Base-by-base conservation (phyloP, 2,888 invertebrate genomes). In the Caenorhabditis imperialis region DNA sequence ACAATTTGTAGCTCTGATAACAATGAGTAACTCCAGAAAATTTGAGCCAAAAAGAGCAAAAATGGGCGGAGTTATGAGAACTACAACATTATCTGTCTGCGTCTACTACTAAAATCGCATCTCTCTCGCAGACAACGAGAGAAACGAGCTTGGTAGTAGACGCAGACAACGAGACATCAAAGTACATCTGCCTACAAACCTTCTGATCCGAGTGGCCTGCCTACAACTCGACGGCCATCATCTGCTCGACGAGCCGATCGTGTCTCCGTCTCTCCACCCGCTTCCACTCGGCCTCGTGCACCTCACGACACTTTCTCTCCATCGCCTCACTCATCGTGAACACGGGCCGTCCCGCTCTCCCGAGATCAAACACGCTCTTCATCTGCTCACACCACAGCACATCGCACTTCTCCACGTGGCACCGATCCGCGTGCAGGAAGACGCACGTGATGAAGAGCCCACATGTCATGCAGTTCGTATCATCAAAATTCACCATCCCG, bases 371-470 rank as follows among this genome's bases (percentile, higher is more conserved):
- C 7, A 10, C 33, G 7, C 23, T 37, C 0, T 54, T 23, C 10
- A 63, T 54, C 30, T 63, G 47, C 7, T 48, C 25, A 16, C 63
- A 63, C 63, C 63, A 63, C 22, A 20, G 37, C 16, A 54, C 63
- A 5, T 14, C 8, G 3, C 63, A 63, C 0, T 20, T n/a, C 1
- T 33, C 12, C n/a, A 14, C 10, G 1, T 20, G 54, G 16, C 63
- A 63, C 16, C 40, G 45, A 40, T 63, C 54, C 6, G 63, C 63
- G 30, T 63, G 63, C n/a, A 63, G 27, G 47, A 63, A 63, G 33
- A 54, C 35, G 47, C 38, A 63, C 10, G 63, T 54, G 54, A 63
- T 54, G 63, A 30, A 54, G n/a, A 63, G 54, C 3, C 54, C 54
- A 33, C 63, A 63, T 7, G 20, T 12, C n/a, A 3, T 3, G 30